Evolutionary conservation across 2,888 invertebrate species (phyloP), one percentile per base, ranked within the genome.

Genomic region (Scaptomyza reducta): DNA sequence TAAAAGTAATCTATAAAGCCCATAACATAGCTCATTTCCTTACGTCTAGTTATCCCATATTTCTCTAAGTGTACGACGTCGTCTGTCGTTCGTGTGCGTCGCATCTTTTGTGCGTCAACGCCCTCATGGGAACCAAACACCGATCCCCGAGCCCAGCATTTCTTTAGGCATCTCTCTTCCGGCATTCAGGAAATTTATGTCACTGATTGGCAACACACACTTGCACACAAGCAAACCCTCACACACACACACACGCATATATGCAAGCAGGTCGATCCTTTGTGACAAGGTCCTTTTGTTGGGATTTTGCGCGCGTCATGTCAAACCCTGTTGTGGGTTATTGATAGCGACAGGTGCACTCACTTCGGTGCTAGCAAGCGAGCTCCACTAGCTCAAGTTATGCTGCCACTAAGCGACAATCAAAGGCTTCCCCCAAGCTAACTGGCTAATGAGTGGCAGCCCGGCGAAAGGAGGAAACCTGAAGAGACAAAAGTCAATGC

Each of bases 71-170:
- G 50, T 27, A 50, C 40, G 25, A 16, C 25, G 69, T 53, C 61
- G 69, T 53, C 61, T 67, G 68, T 70, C 68, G 74, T 49, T 74
- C 75, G 70, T 74, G 74, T 65, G 71, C 70, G 60, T 64, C 56
- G 70, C 64, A 56, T 64, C 65, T 70, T 71, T 71, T 79, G 81
- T 83, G 85, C 85, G 84, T 87, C 87, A 85, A 85, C 85, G 85
- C 85, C 85, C 85, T 81, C 82, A 85, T 87, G 85, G 87, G 85
- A 87, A 85, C 79, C 77, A 56, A 72, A 65, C 63, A 63, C 66
- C 62, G 59, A 68, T 63, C 50, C 66, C 61, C 42, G 45, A 38
- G 41, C 33, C 35, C 29, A 35, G 56, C 77, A 69, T 67, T 74
- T 60, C 61, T 73, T 70, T 49, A 31, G 56, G 59, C 77, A 74